These are phyloP conservation scores for Cyphotilapia sp. DNA, from an alignment of 2,113 vertebrate genomes.

Conservation along the genomic window DNA sequence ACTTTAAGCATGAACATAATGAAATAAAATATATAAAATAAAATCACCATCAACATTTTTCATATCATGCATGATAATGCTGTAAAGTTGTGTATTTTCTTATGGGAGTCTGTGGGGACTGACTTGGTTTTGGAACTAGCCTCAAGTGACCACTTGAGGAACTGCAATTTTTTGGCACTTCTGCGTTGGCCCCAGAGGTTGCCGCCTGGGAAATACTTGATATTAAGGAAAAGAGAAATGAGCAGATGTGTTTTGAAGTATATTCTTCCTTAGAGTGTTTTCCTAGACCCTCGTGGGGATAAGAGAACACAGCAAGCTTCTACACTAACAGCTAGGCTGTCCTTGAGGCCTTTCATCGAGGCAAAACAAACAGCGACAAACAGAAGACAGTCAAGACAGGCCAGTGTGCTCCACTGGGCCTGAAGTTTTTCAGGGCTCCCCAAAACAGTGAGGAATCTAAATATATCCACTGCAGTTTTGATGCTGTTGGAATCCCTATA, in stretches of 20 bases:
- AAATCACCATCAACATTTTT: neutral
- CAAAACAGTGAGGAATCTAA: neutral
- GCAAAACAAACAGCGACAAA: neutral
- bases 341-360: neutral
- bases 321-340: neutral
- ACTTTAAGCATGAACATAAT: neutral
- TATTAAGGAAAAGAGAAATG: neutral
- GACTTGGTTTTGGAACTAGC: neutral
- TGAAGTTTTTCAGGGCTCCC: neutral
- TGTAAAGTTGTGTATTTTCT: neutral
- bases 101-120: neutral
- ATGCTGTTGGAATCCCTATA: neutral
- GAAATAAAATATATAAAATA: neutral
- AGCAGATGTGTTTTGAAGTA: neutral
- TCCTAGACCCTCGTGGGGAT: neutral
- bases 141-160: neutral
- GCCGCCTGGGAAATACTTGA: neutral
- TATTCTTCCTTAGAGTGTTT: neutral
- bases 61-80: neutral
- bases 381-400: neutral
- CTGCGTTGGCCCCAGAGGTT: neutral
- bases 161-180: neutral
- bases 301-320: neutral
- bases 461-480: neutral
- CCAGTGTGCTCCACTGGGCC: neutral